Evolutionary conservation across 2,113 vertebrate genomes (phyloP).

Genomic region (Periophthalmus modestus): DNA sequence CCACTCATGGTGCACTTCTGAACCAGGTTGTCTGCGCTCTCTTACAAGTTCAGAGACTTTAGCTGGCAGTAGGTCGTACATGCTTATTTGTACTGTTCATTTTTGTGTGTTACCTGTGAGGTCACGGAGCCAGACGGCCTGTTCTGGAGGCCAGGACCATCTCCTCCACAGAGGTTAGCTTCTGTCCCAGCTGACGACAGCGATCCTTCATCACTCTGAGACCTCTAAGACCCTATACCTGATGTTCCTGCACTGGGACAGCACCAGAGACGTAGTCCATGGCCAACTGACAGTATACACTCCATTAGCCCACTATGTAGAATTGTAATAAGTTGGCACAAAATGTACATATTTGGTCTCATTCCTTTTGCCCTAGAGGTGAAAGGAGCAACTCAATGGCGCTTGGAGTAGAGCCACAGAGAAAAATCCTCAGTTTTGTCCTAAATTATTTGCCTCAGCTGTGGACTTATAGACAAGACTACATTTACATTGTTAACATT

Average conservation of each 20-base stretch:
- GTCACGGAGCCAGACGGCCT: neutral
- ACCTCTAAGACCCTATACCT: neutral
- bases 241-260: neutral
- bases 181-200: neutral
- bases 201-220: neutral
- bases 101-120: neutral
- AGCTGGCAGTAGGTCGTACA: neutral
- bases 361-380: too few species aligned
- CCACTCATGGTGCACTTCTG: conserved; percentile 3
- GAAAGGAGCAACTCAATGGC: too few species aligned
- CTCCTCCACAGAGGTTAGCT: neutral
- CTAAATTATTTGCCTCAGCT: too few species aligned
- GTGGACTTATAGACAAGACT: too few species aligned
- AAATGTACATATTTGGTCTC: too few species aligned
- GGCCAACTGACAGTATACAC: neutral
- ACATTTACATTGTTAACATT: too few species aligned
- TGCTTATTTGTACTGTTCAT: too few species aligned
- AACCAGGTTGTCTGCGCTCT: neutral
- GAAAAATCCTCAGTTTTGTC: too few species aligned
- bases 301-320: neutral
- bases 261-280: neutral
- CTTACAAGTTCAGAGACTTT: neutral
- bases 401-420: too few species aligned
- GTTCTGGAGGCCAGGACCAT: neutral
- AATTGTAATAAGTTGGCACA: neutral